Percentiles rank a stretch among this genome's conserved stretches.
Conservation (phyloP, 2,888 invertebrate genomes). For the Helicoverpa assulta region DNA sequence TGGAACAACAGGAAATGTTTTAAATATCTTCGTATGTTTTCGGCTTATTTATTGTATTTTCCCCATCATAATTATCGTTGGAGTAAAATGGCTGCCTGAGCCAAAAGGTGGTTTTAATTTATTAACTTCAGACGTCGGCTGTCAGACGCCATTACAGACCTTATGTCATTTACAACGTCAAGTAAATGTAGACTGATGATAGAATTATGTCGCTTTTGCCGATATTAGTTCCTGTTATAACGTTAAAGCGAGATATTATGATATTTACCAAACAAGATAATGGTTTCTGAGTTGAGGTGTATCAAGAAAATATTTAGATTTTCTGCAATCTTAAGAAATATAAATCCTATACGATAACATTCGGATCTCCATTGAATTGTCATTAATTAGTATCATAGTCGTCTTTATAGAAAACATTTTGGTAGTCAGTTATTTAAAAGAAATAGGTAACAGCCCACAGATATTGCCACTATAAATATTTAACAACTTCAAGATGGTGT, state of each 20-base stretch:
- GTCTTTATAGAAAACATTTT: no score
- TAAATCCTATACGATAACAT: no score
- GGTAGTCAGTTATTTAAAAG: no score
- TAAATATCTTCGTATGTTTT: not conserved
- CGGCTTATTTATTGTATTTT: not conserved
- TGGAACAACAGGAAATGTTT: not conserved
- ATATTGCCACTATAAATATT: no score
- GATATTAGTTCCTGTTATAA: not conserved
- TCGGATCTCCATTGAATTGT: no score
- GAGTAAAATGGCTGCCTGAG: slow-evolving; percentile 8
- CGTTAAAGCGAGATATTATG: not conserved
- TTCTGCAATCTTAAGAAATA: no score
- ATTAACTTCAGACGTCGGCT: slow-evolving; percentile 2
- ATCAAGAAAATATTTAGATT: no score
- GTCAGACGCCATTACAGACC: slow-evolving; percentile 22
- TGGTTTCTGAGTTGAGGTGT: not conserved
- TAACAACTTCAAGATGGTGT: no score
- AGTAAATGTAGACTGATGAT: slow-evolving; percentile 10
- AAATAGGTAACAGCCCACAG: no score
- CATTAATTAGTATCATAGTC: no score
- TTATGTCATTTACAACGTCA: not conserved
- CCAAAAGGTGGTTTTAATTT: slow-evolving; percentile 5
- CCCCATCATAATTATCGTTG: not conserved
- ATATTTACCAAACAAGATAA: not conserved
- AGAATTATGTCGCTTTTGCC: slow-evolving; percentile 2